A percentile compares a stretch with the other conserved stretches of the same genome.
Evolutionary conservation across 2,888 invertebrate species (phyloP).

Genomic region (Leucophora obtusa): DNA sequence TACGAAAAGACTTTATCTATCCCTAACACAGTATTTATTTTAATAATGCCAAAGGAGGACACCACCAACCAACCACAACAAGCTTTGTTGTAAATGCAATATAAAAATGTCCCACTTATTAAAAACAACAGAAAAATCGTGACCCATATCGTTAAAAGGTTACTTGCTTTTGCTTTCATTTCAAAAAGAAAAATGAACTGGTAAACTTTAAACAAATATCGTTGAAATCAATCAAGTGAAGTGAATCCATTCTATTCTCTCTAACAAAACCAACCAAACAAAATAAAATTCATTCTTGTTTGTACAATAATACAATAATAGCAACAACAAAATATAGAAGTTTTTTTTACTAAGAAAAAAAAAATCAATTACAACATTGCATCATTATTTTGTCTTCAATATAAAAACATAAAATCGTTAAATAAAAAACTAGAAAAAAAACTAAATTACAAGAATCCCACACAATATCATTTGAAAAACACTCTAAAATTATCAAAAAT

Average conservation of each 20-base stretch:
- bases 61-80: conserved; percentile 7
- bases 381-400: conserved; percentile 35
- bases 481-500: conserved; percentile 8
- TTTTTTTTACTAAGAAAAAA: conserved; percentile 23
- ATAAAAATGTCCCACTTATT: conserved; percentile 40
- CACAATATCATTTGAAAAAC: conserved; percentile 11
- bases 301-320: neutral
- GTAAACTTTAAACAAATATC: conserved; percentile 39
- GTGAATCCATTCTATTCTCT: conserved; percentile 44
- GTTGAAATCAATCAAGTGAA: conserved; percentile 56
- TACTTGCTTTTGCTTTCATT: conserved; percentile 42
- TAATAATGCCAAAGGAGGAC: conserved; percentile 9
- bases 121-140: conserved; percentile 40
- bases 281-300: conserved; percentile 27
- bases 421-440: conserved; percentile 14
- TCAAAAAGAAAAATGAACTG: conserved; percentile 35
- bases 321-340: conserved; percentile 13
- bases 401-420: conserved; percentile 46
- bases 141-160: conserved; percentile 53
- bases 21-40: conserved; percentile 18
- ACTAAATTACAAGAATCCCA: conserved; percentile 39
- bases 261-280: conserved; percentile 34
- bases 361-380: conserved; percentile 24
- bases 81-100: conserved; percentile 36
- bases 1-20: neutral